Conservation (phyloP, 1,140 invertebrate genomes). For the Temnothorax nylanderi region DNA sequence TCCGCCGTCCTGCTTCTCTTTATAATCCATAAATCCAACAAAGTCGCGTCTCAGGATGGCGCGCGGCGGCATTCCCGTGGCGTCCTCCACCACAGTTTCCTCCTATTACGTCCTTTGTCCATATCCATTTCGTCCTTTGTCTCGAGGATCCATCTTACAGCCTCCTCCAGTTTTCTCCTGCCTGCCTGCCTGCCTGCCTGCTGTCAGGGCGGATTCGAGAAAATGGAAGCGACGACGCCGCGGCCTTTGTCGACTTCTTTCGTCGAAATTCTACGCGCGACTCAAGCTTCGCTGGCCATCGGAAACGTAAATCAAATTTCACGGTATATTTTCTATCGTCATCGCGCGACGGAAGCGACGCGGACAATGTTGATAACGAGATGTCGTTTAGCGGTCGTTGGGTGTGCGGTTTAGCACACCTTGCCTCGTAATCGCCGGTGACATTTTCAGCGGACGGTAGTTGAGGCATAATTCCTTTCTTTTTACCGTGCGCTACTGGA, state of each 20-base stretch:
- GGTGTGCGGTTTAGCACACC: conserved; percentile 21
- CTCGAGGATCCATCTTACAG: conserved; percentile 74
- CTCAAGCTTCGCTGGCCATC: neutral
- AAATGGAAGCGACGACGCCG: conserved; percentile 13
- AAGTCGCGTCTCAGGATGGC: conserved; percentile 78
- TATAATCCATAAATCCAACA: conserved; percentile 84
- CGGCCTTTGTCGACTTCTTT: conserved; percentile 21
- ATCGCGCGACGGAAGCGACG: neutral
- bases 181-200: conserved; percentile 48
- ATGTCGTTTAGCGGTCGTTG: conserved; percentile 4
- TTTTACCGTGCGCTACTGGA: conserved; percentile 54
- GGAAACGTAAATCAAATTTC: neutral
- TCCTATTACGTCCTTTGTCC: conserved; percentile 76
- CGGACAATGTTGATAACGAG: conserved; percentile 8
- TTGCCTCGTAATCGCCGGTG: conserved; percentile 16
- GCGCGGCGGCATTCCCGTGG: conserved; percentile 69
- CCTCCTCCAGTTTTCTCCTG: conserved; percentile 45
- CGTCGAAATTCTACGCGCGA: conserved; percentile 1
- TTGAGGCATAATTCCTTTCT: conserved; percentile 58
- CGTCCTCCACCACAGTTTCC: conserved; percentile 70
- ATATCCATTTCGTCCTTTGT: conserved; percentile 80
- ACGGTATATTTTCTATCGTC: neutral
- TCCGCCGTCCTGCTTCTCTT: conserved; percentile 77
- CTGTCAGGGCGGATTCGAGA: conserved; percentile 23
- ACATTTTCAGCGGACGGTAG: conserved; percentile 25